Evolutionary conservation across 2,113 vertebrate genomes (phyloP).

Genomic region (Penelope pileata): DNA sequence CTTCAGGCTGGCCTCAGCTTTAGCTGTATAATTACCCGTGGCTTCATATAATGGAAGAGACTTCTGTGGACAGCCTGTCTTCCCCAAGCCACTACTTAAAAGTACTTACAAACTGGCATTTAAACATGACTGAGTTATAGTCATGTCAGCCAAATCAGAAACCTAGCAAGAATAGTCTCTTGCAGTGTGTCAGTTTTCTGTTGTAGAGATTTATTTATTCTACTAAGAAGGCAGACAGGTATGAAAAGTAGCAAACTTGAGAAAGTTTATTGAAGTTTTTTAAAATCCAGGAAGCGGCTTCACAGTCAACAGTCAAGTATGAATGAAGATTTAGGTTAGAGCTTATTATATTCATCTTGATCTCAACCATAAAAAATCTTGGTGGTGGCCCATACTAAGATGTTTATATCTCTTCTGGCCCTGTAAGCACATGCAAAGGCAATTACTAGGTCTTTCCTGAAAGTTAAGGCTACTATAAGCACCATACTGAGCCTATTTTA

Average conservation of each 20-base stretch:
- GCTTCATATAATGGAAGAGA: neutral
- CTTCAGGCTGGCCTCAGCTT: neutral
- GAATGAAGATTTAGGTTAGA: conserved; percentile 4
- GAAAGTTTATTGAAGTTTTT: conserved; percentile 48
- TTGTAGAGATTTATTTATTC: conserved; percentile 18
- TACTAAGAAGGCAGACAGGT: neutral
- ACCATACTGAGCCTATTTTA: neutral
- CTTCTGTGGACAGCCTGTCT: neutral
- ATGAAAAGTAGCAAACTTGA: conserved; percentile 21
- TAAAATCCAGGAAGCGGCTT: neutral
- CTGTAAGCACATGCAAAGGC: neutral
- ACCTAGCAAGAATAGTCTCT: neutral
- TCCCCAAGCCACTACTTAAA: neutral
- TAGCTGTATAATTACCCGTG: conserved; percentile 12
- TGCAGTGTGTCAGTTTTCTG: neutral
- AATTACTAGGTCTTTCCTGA: neutral
- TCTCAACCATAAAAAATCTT: neutral
- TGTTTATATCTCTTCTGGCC: neutral
- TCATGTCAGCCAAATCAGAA: neutral
- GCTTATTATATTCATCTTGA: conserved; percentile 1
- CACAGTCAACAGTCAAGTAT: neutral
- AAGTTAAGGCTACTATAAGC: neutral
- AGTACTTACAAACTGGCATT: neutral
- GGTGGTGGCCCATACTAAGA: neutral
- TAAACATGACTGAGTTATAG: neutral